phyloP scores from a whole-genome alignment of 1,140 invertebrate species.

The Cherax quadricarinatus region DNA sequence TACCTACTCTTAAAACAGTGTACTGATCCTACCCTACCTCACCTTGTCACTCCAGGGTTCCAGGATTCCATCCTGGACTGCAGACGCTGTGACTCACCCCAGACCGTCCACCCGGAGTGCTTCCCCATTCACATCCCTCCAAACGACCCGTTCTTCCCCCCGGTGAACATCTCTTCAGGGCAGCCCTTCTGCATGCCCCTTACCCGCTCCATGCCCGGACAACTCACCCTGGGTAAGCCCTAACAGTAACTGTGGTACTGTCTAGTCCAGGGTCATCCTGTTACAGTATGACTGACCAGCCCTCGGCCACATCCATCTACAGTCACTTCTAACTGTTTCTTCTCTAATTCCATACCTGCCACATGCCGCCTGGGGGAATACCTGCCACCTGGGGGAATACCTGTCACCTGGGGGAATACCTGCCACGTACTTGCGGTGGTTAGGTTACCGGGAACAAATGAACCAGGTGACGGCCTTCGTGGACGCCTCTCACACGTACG shows the following conservation, averaged over 20 bases:
- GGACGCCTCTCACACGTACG: constrained; percentile 82
- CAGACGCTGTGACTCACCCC: constrained; percentile 77
- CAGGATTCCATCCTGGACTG: constrained; percentile 76
- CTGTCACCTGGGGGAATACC: no score
- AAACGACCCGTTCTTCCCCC: constrained; percentile 80
- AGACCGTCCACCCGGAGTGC: constrained; percentile 79
- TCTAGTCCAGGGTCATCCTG: no score
- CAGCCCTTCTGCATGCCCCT: constrained; percentile 81
- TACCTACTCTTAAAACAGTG: no score
- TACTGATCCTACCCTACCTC: background rate
- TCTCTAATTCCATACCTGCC: no score
- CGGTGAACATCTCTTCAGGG: constrained; percentile 77
- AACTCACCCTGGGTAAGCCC: constrained; percentile 79
- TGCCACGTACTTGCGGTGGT: no score
- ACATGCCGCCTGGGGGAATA: no score
- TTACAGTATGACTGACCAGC: no score
- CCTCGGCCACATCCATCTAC: no score
- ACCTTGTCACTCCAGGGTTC: constrained; percentile 74
- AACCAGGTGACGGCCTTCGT: constrained; percentile 83
- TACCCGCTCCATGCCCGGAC: constrained; percentile 80
- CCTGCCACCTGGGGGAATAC: no score
- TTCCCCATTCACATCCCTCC: constrained; percentile 80
- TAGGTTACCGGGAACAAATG: constrained; percentile 80
- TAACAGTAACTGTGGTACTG: background rate
- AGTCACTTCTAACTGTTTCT: no score